Base-by-base conservation (phyloP, 2,888 invertebrate species). In the Drosophila mercatorum region DNA sequence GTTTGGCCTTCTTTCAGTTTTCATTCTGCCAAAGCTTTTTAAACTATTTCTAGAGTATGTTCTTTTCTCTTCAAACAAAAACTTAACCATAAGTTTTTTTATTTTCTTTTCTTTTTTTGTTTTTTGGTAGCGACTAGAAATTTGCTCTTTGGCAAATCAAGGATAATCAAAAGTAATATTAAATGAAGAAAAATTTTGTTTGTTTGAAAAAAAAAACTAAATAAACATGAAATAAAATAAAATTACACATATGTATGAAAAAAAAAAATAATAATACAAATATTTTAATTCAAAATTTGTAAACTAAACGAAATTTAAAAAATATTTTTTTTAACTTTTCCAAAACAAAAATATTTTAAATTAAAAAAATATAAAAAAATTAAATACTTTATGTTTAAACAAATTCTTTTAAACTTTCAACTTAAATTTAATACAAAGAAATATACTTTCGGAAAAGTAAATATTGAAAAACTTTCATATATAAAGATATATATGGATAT, bases 61-160 rank as follows among this genome's bases (percentile, higher is more conserved):
- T 66, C 40, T n/a, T 68, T 68, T 46, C n/a, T 17, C 17, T 31
- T 67, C 71, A 73, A 83, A 79, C 73, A 83, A 73, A 78, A 86
- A 81, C 78, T 71, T 87, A 72, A 80, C 72, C 70, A 68, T 62
- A 72, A 47, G 46, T 47, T 65, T 46, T 64, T 41, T 55, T 49
- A 17, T 17, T 28, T 49, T 62, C 43, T 49, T 53, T 65, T 41
- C 56, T 43, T 62, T 65, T 12, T 26, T 12, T 44, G 17, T 17
- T 11, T 26, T 26, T 46, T 26, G 12, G 12, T 26, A 75, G 51
- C 71, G 82, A 81, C 82, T 78, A 80, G 80, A 73, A 68, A 41
- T 70, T 60, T 60, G 46, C 58, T 74, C 44, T 28, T 64, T 46
- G 61, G 43, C 40, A 56, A 57, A 71, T 52, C 10, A 65, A 46